These are phyloP conservation scores for Porites lutea DNA, from an alignment of 64 coral and sea anemone genomes.

Conservation along the genomic window DNA sequence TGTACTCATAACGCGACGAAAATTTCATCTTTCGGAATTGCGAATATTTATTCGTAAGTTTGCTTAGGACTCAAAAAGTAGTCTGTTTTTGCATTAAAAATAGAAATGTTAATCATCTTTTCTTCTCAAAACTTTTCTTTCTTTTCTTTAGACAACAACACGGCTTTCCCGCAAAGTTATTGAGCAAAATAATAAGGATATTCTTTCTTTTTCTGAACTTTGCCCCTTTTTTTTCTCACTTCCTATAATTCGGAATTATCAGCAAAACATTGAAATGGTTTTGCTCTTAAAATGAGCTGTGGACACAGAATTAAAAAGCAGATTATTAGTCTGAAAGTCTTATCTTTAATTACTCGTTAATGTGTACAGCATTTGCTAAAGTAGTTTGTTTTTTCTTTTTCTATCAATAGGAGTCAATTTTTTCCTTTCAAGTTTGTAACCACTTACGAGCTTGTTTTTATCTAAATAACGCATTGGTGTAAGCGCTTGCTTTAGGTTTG, in stretches of 20 bases:
- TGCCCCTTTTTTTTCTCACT: not conserved
- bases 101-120: too few species aligned
- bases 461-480: conserved; percentile 12
- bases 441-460: conserved; percentile 22
- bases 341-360: conserved; percentile 39
- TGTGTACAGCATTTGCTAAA: not conserved
- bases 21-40: not conserved
- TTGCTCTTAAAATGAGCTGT: not conserved
- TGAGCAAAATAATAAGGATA: too few species aligned
- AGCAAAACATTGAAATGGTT: not conserved
- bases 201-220: not conserved
- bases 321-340: conserved; percentile 27
- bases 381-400: not conserved
- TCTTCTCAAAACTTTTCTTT: too few species aligned
- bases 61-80: too few species aligned
- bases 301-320: not conserved
- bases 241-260: not conserved
- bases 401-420: not conserved
- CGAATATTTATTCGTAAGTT: too few species aligned
- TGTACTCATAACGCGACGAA: not conserved
- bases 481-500: too few species aligned
- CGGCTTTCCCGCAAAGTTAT: too few species aligned
- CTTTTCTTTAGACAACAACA: too few species aligned
- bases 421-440: not conserved
- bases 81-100: too few species aligned